Evolutionary conservation across 2,797 vertebrate species (phyloP), one percentile per base, ranked within the genome.

Genomic region (Zenarchopterus dispar): DNA sequence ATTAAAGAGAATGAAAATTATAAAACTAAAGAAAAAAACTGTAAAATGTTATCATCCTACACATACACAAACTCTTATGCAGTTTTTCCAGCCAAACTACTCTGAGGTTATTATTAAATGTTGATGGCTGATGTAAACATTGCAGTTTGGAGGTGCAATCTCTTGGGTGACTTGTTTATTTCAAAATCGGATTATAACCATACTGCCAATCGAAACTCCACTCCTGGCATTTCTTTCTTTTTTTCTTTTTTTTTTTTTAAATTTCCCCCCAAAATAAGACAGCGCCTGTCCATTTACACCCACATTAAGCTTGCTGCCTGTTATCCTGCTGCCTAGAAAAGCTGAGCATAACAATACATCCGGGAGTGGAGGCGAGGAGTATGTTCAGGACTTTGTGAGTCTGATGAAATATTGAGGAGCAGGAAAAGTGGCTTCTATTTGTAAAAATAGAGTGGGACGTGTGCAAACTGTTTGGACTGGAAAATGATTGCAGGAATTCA

Each of bases 361-460:
- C 45, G 24, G 60, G 26, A 51, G 47, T 52, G 46, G 26, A 18
- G 44, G 56, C 10, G 11, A 50, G 41, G 6, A 13, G 23, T 33
- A 50, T 69, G 23, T 22, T 31, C 47, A 44, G 74, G 62, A 62
- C 65, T 67, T 55, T 59, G 60, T 23, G 75, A 70, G 60, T 45
- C 39, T 68, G 68, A 69, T 84, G 67, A 84, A 86, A 86, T 78
- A 84, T 76, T 80, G 59, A 86, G 44, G 41, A 61, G 66, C 48
- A 33, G 69, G 31, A 11, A 13, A 39, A 39, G 36, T 13, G 4
- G 36, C 13, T 39, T 39, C 15, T 2, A 13, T 39, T 13, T 39
- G 36, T 39, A 39, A 39, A 39, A 39, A 39, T 5, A 39, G 36
- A 10, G 36, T 16, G 15, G 13, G 36, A 3, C 13, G 36, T 39